Conservation (phyloP, 2,888 invertebrate species). For the Allygus modestus region DNA sequence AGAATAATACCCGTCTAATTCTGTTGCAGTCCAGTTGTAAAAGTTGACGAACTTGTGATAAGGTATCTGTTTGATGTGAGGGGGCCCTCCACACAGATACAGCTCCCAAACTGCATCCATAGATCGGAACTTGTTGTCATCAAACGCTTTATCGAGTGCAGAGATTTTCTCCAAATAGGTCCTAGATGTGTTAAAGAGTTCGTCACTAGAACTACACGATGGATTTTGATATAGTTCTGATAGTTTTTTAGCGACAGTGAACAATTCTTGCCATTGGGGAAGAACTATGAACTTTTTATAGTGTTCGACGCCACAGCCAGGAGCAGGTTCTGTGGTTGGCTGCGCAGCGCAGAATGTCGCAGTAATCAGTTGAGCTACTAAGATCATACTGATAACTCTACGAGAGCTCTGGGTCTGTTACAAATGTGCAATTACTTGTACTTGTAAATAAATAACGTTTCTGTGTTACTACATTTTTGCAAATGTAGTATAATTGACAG, state of each 20-base stretch:
- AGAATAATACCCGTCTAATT: constrained; percentile 2
- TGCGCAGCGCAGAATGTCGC: background rate
- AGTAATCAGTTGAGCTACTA: background rate
- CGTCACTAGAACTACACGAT: background rate
- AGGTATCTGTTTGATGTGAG: constrained; percentile 32
- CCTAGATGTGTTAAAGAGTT: constrained; percentile 17
- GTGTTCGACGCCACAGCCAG: constrained; percentile 11
- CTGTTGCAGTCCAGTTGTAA: constrained; percentile 19
- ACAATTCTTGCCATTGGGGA: constrained; percentile 23
- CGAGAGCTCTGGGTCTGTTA: background rate
- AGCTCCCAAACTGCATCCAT: constrained; percentile 42
- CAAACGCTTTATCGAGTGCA: constrained; percentile 1
- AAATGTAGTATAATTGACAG: background rate
- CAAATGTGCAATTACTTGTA: background rate
- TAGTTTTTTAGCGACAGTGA: background rate
- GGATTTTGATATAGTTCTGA: constrained; percentile 8
- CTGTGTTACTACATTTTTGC: background rate
- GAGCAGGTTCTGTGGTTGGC: background rate
- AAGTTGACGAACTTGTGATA: background rate
- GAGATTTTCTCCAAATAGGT: background rate
- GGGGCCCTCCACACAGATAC: constrained; percentile 8
- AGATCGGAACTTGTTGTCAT: constrained; percentile 18
- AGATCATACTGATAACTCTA: constrained; percentile 28
- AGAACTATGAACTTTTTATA: background rate
- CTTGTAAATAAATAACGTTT: background rate